Base-by-base conservation (phyloP, 2,113 vertebrate genomes). In the Nesoenas mayeri region DNA sequence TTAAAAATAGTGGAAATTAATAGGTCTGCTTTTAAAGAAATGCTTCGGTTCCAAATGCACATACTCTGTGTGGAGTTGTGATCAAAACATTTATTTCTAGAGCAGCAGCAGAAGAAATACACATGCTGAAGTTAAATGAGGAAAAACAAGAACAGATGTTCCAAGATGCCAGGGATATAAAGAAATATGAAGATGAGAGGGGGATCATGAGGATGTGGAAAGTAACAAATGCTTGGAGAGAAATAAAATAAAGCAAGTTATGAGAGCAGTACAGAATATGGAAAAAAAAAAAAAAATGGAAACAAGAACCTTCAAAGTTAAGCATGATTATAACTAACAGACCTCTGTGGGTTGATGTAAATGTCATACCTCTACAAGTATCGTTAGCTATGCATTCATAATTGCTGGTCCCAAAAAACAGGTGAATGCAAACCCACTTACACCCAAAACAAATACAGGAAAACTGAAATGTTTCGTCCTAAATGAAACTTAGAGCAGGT, bases 201-300 rank as follows among this genome's bases (percentile, higher is more conserved):
- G 29, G 2, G 13, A 70, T 29, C 15, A 22, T 13, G 32, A 83
- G 28, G 15, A 26, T 0, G 0, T 12, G 2, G 17, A 57, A 81
- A 75, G 9, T 44, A 69, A 2, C 20, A 61, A 75, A 84, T 79
- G 1, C 12, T 28, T 50, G 7, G 53, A 85, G 10, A 61, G 13
- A 85, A 94, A 51, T 61, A 54, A 86, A 69, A 62, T 48, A 61
- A 57, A 77, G 2, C 10, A 71, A 64, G 3, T 3, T 61, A 40
- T 79, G 19, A 72, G 1, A 70, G 6, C 6, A 66, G 17, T 53
- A 54, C 3, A 40, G 58, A 81, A 67, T 72, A 84, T 17, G 22
- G 28, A 14, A 12, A 26, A 60, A 53, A 64, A 26, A 53, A 64
- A 5, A 58, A 58, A 19, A 2, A 2, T 29, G 13, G 44, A 85